Conservation (phyloP, 2,888 invertebrate species). For the Campopleginae sp. region DNA sequence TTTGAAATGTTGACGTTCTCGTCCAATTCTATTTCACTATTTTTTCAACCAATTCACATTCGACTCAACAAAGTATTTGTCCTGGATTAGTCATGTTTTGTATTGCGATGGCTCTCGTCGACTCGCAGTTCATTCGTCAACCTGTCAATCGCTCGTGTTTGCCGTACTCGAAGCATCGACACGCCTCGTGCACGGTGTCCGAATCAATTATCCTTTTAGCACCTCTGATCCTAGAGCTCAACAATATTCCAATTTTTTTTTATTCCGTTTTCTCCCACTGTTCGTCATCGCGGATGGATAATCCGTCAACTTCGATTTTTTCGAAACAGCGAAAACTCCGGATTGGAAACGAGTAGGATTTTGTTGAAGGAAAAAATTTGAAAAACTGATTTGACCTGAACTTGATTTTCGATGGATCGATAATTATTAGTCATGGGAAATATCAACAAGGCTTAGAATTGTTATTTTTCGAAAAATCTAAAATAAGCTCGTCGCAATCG, state of each 20-base stretch:
- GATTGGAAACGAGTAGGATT: background rate
- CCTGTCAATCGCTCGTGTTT: constrained; percentile 46
- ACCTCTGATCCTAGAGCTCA: constrained; percentile 15
- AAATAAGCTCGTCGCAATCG: background rate
- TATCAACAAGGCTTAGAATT: no score
- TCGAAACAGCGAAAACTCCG: background rate
- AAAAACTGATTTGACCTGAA: no score
- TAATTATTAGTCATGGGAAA: no score
- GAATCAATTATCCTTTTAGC: constrained; percentile 41
- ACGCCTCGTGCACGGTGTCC: constrained; percentile 28
- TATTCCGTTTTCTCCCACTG: background rate
- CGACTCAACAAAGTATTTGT: constrained; percentile 21
- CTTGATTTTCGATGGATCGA: no score
- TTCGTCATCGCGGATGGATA: constrained; percentile 1
- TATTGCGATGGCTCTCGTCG: constrained; percentile 5
- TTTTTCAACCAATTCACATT: constrained; percentile 28
- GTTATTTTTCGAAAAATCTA: background rate
- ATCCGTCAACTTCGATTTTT: background rate
- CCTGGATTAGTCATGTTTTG: constrained; percentile 24
- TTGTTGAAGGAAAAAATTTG: background rate
- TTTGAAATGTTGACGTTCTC: background rate
- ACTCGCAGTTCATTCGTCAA: constrained; percentile 40
- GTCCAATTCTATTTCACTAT: constrained; percentile 29
- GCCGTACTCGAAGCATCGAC: constrained; percentile 41
- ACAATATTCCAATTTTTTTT: constrained; percentile 7